Evolutionary conservation across 2,888 invertebrate genomes (phyloP), one percentile per base, ranked within the genome.

Genomic region (Synanthedon andrenaeformis): DNA sequence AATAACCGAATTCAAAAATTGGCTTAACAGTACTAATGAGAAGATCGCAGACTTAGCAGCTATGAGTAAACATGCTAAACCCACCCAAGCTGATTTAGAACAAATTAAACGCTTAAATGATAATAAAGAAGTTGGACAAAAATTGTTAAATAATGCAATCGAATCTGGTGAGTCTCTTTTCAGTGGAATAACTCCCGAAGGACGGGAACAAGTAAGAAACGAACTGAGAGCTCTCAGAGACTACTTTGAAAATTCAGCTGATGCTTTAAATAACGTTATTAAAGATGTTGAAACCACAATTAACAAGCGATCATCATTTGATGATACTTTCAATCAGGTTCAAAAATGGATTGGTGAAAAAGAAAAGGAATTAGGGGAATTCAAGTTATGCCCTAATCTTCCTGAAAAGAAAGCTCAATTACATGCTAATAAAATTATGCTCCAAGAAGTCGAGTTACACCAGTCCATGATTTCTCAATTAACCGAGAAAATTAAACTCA

Each of bases 281-380:
- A 96, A 96, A 74, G 93, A 93, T 65, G 93, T 96, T 14, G 97
- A 98, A 85, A 94, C 93, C 1, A 93, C 94, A 45, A 90, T 97
- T 58, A 93, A 96, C 72, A 96, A 97, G 65, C 91, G 97, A 76
- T 95, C 96, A 3, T 96, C 96, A 1, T 96, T 98, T 74, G 97
- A 97, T 73, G 97, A 97, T 65, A 96, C 95, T 58, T 94, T 95
- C 62, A 92, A 92, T 51, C 96, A 96, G 89, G 92, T 97, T 6
- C 92, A 93, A 61, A 91, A 93, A 69, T 98, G 97, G 95, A 90
- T 98, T 35, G 89, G 90, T 54, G 96, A 96, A 1, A 93, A 94
- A 71, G 89, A 90, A 52, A 93, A 93, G 70, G 86, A 96, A 42
- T 90, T 92, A 1, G 91, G 91, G 45, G 91, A 91, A 52, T 89